A percentile compares a stretch with the other conserved stretches of the same genome.
Conservation (phyloP, 2,797 vertebrate species). For the Schizopygopsis malacanthus region DNA sequence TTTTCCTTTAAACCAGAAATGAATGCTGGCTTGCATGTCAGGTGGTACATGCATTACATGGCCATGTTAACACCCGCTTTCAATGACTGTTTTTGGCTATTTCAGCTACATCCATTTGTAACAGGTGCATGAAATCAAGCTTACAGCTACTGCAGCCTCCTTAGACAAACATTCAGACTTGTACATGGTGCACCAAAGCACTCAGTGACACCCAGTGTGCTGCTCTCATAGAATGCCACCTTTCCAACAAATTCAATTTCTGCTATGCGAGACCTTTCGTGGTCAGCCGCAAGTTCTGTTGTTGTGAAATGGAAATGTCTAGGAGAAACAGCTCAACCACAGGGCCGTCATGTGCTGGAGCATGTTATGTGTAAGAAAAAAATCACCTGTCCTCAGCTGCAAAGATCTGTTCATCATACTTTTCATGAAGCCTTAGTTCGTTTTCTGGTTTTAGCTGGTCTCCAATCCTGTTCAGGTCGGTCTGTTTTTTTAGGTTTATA, state of each 20-base stretch:
- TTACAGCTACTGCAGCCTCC: not conserved
- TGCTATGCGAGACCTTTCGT: not conserved
- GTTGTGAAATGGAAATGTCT: constrained; percentile 13
- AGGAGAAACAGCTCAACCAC: constrained; percentile 13
- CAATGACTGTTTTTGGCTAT: not conserved
- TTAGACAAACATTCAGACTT: not conserved
- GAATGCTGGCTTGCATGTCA: not conserved
- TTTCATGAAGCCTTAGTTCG: not conserved
- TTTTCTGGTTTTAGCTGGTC: not conserved
- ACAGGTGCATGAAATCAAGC: constrained; percentile 11
- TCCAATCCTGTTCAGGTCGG: not conserved
- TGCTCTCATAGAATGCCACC: not conserved
- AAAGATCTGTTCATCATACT: not conserved
- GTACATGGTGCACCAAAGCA: not conserved
- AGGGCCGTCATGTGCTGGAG: not conserved
- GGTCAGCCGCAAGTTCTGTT: constrained; percentile 10
- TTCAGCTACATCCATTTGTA: not conserved
- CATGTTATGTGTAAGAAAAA: not conserved
- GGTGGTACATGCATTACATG: not conserved
- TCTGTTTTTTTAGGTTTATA: not conserved
- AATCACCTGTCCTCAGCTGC: not conserved
- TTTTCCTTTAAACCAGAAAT: not conserved
- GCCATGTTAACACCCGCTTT: not conserved
- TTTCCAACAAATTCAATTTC: constrained; percentile 9
- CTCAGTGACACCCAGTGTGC: not conserved